A percentile compares a stretch with the other conserved stretches of the same genome.
Conservation (phyloP, 53 echinoderm and acorn worm species). For the Apostichopus leukothele region DNA sequence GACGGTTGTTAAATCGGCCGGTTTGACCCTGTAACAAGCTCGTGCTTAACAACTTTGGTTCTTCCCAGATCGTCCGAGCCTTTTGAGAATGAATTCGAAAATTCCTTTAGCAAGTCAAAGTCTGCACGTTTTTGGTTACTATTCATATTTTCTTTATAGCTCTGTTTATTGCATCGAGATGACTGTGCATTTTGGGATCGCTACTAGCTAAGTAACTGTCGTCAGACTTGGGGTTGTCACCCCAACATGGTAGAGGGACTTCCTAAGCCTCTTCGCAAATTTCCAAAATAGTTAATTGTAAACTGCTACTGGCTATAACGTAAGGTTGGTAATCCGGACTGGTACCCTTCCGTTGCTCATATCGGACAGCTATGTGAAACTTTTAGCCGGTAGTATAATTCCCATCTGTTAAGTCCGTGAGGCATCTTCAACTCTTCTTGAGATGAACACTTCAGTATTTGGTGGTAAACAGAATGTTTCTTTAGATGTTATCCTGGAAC, state of each 20-base stretch:
- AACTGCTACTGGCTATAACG: background rate
- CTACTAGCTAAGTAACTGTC: background rate
- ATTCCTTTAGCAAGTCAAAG: background rate
- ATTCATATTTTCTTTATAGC: background rate
- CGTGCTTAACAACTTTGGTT: constrained; percentile 44
- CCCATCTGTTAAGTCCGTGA: background rate
- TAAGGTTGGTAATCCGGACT: background rate
- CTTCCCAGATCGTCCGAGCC: constrained; percentile 28
- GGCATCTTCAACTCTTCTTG: background rate
- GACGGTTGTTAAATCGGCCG: constrained; percentile 17
- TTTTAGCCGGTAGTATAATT: background rate
- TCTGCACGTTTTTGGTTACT: background rate
- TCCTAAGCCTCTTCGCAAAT: background rate
- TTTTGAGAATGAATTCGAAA: background rate
- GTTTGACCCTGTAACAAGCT: constrained; percentile 27
- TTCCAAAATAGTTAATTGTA: background rate
- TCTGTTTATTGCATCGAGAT: background rate
- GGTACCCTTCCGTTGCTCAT: background rate
- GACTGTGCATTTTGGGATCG: background rate
- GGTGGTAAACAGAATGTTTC: background rate
- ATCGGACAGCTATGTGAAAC: background rate
- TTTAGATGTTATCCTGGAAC: background rate
- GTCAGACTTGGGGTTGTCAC: background rate
- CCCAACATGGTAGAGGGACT: background rate
- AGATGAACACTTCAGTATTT: background rate